Percentiles rank a stretch among this genome's conserved stretches.
These are phyloP conservation scores for Herpailurus yagouaroundi DNA, from an alignment of 2,113 vertebrate species.

Conservation along the genomic window DNA sequence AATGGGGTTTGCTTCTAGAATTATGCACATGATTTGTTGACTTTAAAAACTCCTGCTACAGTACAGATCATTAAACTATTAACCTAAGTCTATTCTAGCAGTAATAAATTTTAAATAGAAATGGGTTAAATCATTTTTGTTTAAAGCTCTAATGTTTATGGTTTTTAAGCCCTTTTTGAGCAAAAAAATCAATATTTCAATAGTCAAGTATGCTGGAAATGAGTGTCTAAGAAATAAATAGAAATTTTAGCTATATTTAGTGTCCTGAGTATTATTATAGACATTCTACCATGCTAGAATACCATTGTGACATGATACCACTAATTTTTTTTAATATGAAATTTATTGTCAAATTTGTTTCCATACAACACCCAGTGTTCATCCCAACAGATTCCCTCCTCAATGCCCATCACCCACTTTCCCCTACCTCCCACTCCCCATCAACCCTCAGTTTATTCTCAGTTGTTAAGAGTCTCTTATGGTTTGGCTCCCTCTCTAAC, in stretches of 20 bases:
- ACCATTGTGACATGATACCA: not conserved
- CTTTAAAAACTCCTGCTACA: conserved; percentile 3
- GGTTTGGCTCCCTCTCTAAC: no score
- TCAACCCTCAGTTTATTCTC: no score
- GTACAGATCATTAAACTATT: not conserved
- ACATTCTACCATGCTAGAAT: not conserved
- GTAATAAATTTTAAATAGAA: conserved; percentile 21
- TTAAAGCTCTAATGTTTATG: not conserved
- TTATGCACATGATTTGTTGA: not conserved
- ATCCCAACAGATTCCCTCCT: no score
- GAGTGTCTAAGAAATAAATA: not conserved
- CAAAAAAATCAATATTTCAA: conserved; percentile 1
- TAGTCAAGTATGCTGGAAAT: not conserved
- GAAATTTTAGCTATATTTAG: not conserved
- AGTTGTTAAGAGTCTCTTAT: no score
- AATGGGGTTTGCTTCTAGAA: not conserved
- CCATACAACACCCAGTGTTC: no score
- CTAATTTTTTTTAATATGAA: not conserved
- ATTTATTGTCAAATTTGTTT: no score
- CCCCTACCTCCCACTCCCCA: no score
- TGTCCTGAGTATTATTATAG: not conserved
- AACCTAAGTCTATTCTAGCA: not conserved
- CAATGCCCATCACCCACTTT: no score
- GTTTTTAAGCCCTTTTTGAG: not conserved
- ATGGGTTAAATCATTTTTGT: not conserved